These are phyloP conservation scores for Altica lythri DNA, from an alignment of 2,888 invertebrate species.

Conservation along the genomic window DNA sequence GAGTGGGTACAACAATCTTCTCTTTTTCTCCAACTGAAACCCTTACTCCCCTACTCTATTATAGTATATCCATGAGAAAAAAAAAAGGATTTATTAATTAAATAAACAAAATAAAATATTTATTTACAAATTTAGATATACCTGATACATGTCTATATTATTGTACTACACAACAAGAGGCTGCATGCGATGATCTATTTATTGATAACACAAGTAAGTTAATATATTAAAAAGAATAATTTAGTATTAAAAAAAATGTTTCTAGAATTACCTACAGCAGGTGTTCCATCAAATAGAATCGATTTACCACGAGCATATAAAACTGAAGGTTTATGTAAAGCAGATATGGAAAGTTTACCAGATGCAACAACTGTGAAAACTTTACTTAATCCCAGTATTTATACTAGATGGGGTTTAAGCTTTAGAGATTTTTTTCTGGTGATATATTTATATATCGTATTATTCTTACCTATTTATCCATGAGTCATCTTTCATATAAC, in stretches of 20 bases:
- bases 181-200: constrained; percentile 46
- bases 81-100: no score
- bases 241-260: no score
- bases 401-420: constrained; percentile 55
- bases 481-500: no score
- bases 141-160: constrained; percentile 47
- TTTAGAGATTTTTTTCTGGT: constrained; percentile 56
- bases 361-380: constrained; percentile 51
- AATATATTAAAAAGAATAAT: no score
- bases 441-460: no score
- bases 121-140: no score
- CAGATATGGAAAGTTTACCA: constrained; percentile 49
- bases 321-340: constrained; percentile 45
- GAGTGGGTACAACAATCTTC: no score
- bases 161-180: constrained; percentile 46
- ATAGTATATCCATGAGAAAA: no score
- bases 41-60: no score
- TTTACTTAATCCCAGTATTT: constrained; percentile 56
- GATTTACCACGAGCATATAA: constrained; percentile 45
- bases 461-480: no score
- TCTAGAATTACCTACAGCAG: constrained; percentile 46
- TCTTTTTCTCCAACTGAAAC: no score
- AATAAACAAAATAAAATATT: no score
- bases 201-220: constrained; percentile 50
- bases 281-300: constrained; percentile 46